phyloP scores from a whole-genome alignment of 2,888 invertebrate species.

The Drosophila prostipennis region DNA sequence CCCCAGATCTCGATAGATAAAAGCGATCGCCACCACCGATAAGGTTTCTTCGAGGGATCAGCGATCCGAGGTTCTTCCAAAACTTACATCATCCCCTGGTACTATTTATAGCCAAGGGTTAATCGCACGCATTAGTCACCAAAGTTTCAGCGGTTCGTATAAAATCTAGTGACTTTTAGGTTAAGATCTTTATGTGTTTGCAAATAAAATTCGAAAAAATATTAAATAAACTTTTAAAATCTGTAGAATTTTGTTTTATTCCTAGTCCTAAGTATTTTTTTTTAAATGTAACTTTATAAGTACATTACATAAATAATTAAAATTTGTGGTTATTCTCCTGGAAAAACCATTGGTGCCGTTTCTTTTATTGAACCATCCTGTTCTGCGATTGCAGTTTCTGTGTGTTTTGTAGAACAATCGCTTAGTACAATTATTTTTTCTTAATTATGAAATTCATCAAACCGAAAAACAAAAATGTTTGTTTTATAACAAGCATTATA shows the following conservation, averaged over 20 bases:
- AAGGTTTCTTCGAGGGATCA: background rate
- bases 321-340: background rate
- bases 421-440: background rate
- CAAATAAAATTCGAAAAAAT: background rate
- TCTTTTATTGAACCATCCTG: background rate
- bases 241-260: background rate
- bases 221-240: background rate
- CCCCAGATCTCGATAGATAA: constrained; percentile 22
- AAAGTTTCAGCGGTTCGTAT: background rate
- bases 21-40: constrained; percentile 16
- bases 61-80: background rate
- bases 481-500: constrained; percentile 32
- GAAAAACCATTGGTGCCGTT: constrained; percentile 1
- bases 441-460: constrained; percentile 5
- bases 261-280: background rate
- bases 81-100: background rate
- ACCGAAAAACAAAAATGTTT: constrained; percentile 29
- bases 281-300: too few species aligned
- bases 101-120: background rate
- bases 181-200: background rate
- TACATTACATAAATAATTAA: too few species aligned
- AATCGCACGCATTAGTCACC: background rate
- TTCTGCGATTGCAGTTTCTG: background rate
- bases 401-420: background rate
- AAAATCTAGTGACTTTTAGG: too few species aligned